phyloP scores from a whole-genome alignment of 1,140 invertebrate species.

The Ips typographus region DNA sequence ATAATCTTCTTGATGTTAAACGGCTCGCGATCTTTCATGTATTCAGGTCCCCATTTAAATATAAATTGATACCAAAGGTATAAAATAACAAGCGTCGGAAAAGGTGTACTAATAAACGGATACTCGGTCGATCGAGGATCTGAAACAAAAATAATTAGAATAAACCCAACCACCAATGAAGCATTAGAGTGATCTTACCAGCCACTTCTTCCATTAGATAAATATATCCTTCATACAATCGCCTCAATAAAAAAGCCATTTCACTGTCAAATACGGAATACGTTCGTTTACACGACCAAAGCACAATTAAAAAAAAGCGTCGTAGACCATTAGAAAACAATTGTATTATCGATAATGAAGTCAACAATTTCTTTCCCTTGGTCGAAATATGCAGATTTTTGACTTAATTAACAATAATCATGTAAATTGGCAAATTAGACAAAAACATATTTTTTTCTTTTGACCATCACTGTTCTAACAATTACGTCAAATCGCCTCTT shows the following conservation, averaged over 20 bases:
- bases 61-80: slow-evolving; percentile 36
- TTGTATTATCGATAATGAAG: too few relatives aligned
- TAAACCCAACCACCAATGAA: background rate
- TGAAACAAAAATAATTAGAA: slow-evolving; percentile 8
- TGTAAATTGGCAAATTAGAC: too few relatives aligned
- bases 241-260: slow-evolving; percentile 39
- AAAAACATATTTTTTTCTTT: too few relatives aligned
- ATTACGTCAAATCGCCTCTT: too few relatives aligned
- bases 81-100: slow-evolving; percentile 23
- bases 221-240: slow-evolving; percentile 35
- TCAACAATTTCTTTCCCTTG: too few relatives aligned
- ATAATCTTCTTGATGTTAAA: slow-evolving; percentile 69
- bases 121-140: slow-evolving; percentile 36
- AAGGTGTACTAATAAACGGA: slow-evolving; percentile 31
- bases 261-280: background rate
- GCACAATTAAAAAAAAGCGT: too few relatives aligned
- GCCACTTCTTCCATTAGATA: slow-evolving; percentile 35
- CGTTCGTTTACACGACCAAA: too few relatives aligned
- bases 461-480: too few relatives aligned
- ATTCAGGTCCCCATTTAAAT: slow-evolving; percentile 35
- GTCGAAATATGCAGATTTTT: too few relatives aligned
- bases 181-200: slow-evolving; percentile 24
- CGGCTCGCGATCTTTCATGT: slow-evolving; percentile 40
- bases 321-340: too few relatives aligned
- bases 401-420: too few relatives aligned